Evolutionary conservation across 2,113 vertebrate genomes (phyloP), one percentile per base, ranked within the genome.

Genomic region (Hipposideros armiger): DNA sequence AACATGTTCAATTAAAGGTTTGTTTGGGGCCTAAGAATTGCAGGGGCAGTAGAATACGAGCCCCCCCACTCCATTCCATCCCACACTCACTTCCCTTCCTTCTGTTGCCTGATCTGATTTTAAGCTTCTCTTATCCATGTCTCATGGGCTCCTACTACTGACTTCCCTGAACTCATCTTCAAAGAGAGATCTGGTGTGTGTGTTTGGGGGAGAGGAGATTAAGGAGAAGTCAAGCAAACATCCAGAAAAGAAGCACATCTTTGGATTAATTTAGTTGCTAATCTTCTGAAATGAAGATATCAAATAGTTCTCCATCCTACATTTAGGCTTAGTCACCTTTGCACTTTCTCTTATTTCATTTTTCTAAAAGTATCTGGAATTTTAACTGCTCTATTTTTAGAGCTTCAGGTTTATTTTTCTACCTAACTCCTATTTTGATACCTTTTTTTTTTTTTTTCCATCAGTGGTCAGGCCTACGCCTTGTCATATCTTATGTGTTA

Each of bases 141-240:
- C 69, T 58, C 47, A 4, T 7, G 42, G 15, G n/a, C 36, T 87
- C 90, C 64, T 58, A 40, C 54, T 86, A 36, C 40, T 60, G 76
- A 97, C 30, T 76, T 64, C 14, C 36, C 50, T 20, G 42, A 67
- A 14, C 32, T 84, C 45, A 56, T 13, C 16, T n/a, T 90, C 80
- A 87, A 3, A 81, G 22, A 52, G 77, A 93, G 81, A 84, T 42
- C 17, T 52, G 26, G 16, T 9, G 0, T 74, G 30, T 77, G 17
- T 64, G 40, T 82, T 17, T 45, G 45, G 28, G 8, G 8, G 52
- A 11, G n/a, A 2, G 20, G 22, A 19, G 1, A 11, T 66, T 56
- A 70, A 92, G 13, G 74, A 94, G 26, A 91, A 94, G 32, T 76
- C 47, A 92, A 70, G 40, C 47, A 94, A 90, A 47, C 26, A 24